Evolutionary conservation across 2,888 invertebrate species (phyloP), one percentile per base, ranked within the genome.

Genomic region (Catocala sponsa): DNA sequence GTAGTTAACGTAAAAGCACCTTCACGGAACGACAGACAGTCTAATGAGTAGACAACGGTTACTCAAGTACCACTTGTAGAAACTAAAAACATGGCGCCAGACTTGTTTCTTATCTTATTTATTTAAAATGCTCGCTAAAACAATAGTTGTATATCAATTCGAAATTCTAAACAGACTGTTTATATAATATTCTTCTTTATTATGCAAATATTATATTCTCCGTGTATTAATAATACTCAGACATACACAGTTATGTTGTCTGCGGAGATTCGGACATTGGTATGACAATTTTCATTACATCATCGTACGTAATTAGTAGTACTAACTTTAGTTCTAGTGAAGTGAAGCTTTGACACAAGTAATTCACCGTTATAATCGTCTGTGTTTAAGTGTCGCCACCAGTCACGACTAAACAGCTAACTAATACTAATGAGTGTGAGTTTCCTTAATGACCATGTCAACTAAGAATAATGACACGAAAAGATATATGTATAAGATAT

Each of bases 351-450:
- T 65, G 68, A 68, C 66, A 65, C 56, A 46, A 63, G 50, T 48
- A 64, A 67, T 42, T 58, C 46, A 75, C 78, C 77, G 77, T 79
- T 79, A 74, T 67, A 72, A 79, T 77, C 59, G 68, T 62, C 49
- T 58, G 64, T 54, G 64, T 65, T 59, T 63, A 63, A 61, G 58
- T 65, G 69, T 62, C 43, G 67, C 61, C 68, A 68, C 63, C 65
- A 76, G 79, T 82, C 80, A 80, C 80, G 80, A 80, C 78, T 72
- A 59, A 72, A 75, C 76, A 74, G 71, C 71, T 75, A 76, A 75
- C 78, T 78, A 80, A 82, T 78, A 79, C 81, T 84, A 84, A 85
- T 83, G 84, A 84, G 80, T 74, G 72, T 79, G 70, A 76, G 76
- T 78, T 81, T 76, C 67, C 68, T 73, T 83, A 85, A 85, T 80